These are phyloP conservation scores for Penaeus monodon DNA, from an alignment of 2,888 invertebrate species.

Conservation along the genomic window DNA sequence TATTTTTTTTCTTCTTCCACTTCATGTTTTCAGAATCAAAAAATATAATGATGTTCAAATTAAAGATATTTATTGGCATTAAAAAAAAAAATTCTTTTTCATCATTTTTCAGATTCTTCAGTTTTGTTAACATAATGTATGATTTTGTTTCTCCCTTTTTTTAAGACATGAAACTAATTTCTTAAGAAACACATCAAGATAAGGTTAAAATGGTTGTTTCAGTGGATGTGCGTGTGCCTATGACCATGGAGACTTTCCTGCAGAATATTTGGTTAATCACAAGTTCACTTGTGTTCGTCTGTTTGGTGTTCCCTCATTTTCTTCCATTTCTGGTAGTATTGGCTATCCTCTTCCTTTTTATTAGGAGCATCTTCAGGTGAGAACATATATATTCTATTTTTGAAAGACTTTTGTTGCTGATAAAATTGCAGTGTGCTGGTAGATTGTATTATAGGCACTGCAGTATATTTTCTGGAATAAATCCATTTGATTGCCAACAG, in stretches of 20 bases:
- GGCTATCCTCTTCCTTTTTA: conserved; percentile 70
- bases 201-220: conserved; percentile 68
- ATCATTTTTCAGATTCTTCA: not conserved
- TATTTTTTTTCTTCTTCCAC: too few relatives aligned
- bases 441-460: not conserved
- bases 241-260: conserved; percentile 74
- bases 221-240: conserved; percentile 75
- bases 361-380: conserved; percentile 70
- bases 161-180: too few relatives aligned
- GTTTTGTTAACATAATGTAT: conserved; percentile 25
- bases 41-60: too few relatives aligned
- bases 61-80: not conserved
- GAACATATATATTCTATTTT: conserved; percentile 26
- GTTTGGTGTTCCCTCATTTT: conserved; percentile 73
- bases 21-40: too few relatives aligned
- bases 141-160: too few relatives aligned
- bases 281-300: conserved; percentile 72
- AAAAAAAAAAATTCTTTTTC: not conserved
- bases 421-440: too few relatives aligned
- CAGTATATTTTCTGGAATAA: not conserved
- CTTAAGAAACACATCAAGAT: too few relatives aligned
- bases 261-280: conserved; percentile 73
- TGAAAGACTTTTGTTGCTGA: not conserved
- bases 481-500: conserved; percentile 66
- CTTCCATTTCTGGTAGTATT: conserved; percentile 72